Base-by-base conservation (phyloP, 2,888 invertebrate species). In the Eristalis intricaria region DNA sequence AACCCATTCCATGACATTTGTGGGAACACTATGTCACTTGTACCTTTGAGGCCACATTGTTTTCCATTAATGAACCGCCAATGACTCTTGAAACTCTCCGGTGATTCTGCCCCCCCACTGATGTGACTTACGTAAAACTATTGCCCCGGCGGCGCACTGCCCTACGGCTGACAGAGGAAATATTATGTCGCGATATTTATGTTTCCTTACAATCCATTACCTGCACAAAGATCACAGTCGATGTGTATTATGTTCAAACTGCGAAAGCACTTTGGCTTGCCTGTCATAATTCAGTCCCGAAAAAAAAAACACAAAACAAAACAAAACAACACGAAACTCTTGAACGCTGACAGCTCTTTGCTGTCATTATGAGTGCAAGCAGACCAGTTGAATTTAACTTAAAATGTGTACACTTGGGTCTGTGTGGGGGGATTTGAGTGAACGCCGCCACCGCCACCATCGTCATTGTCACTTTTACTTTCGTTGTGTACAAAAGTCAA, bases 281-380 rank as follows among this genome's bases (percentile, higher is more conserved):
- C 61, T 32, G 61, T 68, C 76, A 69, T 66, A 77, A 68, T 77
- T 81, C 68, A 76, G 76, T 56, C 75, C 71, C 38, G 63, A 80
- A 50, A 50, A 50, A 8, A 43, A 43, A n/a, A n/a, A 26, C 26
- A n/a, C 15, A 43, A 43, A 15, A 43, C 43, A 32, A 32, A 38
- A 38, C 38, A 38, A 38, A 50, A 50, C 50, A 50, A 50, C 50
- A 50, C 50, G 19, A 50, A 80, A 68, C 61, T 73, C 66, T 60
- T 71, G 32, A 11, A 71, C 71, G 60, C 63, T 84, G 76, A 84
- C 71, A 71, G 75, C 75, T 74, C 50, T 29, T 4, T 29, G 60
- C 26, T 63, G 74, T 74, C 61, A 79, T 75, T 80, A 70, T n/a
- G 26, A 60, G 60, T 60, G 60, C 60, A 60, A 66, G 35, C 22